Conservation (phyloP, 1,140 invertebrate genomes). For the Melipona quadrifasciata region DNA sequence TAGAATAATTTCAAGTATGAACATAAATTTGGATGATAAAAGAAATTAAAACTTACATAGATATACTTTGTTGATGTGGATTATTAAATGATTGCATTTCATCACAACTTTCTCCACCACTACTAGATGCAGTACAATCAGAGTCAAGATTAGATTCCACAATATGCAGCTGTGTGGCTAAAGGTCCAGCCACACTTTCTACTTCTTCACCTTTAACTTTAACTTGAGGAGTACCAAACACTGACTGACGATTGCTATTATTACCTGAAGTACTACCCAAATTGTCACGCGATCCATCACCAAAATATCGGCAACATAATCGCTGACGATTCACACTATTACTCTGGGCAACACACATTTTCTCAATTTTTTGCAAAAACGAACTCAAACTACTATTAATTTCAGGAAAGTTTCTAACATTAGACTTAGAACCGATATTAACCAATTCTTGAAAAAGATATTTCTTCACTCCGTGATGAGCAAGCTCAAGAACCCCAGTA, state of each 20-base stretch:
- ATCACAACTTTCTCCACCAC: constrained; percentile 96
- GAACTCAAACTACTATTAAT: constrained; percentile 70
- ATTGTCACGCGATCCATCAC: constrained; percentile 84
- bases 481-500: constrained; percentile 87
- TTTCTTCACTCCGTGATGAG: constrained; percentile 83
- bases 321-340: constrained; percentile 75
- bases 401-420: constrained; percentile 72
- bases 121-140: constrained; percentile 96
- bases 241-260: constrained; percentile 71
- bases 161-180: constrained; percentile 87
- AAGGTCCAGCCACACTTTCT: constrained; percentile 86
- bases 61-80: constrained; percentile 86
- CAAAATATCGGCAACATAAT: constrained; percentile 83
- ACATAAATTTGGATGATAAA: constrained; percentile 7
- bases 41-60: constrained; percentile 86
- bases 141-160: constrained; percentile 91
- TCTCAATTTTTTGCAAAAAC: constrained; percentile 78
- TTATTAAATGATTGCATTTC: constrained; percentile 92
- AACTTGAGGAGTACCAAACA: constrained; percentile 80
- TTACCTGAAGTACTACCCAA: constrained; percentile 70
- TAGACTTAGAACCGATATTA: constrained; percentile 72
- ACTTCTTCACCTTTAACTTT: constrained; percentile 83
- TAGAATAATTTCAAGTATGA: neutral
- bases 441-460: constrained; percentile 77
- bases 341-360: constrained; percentile 76